Conservation (phyloP, 2,113 vertebrate genomes). For the Spea multiplicata region DNA sequence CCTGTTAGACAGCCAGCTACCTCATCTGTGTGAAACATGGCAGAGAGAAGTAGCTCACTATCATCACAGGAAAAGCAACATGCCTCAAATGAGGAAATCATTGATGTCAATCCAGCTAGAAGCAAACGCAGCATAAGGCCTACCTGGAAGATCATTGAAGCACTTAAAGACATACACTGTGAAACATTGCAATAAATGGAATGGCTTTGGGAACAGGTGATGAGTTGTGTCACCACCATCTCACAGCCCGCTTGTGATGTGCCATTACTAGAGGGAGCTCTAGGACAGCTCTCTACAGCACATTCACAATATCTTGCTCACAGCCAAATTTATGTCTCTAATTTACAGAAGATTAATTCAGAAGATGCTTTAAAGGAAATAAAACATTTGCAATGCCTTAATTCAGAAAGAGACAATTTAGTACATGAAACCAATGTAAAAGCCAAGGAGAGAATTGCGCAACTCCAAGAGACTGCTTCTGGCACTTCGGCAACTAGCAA, state of each 20-base stretch:
- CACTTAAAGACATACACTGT: background rate
- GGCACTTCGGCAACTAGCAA: too few relatives aligned
- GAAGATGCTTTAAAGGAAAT: background rate
- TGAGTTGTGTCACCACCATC: background rate
- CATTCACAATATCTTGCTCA: too few relatives aligned
- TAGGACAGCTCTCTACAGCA: background rate
- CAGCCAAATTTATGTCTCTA: too few relatives aligned
- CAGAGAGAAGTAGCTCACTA: too few relatives aligned
- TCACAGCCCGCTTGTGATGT: constrained; percentile 3
- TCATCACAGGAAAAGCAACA: too few relatives aligned
- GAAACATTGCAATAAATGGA: background rate
- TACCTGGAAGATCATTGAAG: background rate
- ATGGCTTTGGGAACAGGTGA: background rate
- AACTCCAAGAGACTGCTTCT: too few relatives aligned
- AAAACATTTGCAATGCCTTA: constrained; percentile 5
- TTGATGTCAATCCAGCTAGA: too few relatives aligned
- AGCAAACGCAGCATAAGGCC: background rate
- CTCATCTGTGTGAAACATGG: too few relatives aligned
- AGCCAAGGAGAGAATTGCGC: too few relatives aligned
- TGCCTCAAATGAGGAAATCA: too few relatives aligned
- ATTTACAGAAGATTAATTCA: too few relatives aligned
- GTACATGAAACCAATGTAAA: background rate
- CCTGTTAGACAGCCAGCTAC: too few relatives aligned
- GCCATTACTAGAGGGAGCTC: background rate
- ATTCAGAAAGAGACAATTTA: background rate